These are phyloP conservation scores for Crotalus adamanteus DNA, from an alignment of 2,797 vertebrate genomes.

Conservation along the genomic window DNA sequence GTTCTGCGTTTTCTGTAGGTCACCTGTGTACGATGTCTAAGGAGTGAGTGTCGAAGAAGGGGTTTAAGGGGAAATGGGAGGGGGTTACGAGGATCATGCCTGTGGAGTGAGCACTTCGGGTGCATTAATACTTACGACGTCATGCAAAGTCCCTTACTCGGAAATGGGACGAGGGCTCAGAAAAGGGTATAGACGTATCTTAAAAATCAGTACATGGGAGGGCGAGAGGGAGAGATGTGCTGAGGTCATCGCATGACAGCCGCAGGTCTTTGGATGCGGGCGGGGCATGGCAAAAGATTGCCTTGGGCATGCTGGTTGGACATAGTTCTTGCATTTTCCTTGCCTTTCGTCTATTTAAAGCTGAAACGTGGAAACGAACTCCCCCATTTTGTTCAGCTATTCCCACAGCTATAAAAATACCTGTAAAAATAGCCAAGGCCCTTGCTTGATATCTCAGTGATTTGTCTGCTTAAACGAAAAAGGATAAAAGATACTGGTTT, in stretches of 20 bases:
- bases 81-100: background rate
- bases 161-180: background rate
- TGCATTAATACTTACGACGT: background rate
- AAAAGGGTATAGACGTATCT: background rate
- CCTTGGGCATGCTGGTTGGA: background rate
- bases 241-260: background rate
- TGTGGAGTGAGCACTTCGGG: background rate
- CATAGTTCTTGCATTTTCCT: background rate
- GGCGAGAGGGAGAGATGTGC: background rate
- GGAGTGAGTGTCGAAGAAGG: background rate
- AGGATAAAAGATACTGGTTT: background rate
- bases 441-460: background rate
- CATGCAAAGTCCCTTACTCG: background rate
- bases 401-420: background rate
- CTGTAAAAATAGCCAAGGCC: background rate
- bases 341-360: background rate
- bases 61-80: background rate
- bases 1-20: constrained; percentile 25
- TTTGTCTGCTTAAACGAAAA: background rate
- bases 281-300: background rate
- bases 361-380: background rate
- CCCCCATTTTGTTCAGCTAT: background rate
- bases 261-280: background rate
- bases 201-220: too few relatives aligned
- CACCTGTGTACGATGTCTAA: constrained; percentile 7